Evolutionary conservation across 2,888 invertebrate species (phyloP), one percentile per base, ranked within the genome.

Genomic region (Plagiodera versicolora): DNA sequence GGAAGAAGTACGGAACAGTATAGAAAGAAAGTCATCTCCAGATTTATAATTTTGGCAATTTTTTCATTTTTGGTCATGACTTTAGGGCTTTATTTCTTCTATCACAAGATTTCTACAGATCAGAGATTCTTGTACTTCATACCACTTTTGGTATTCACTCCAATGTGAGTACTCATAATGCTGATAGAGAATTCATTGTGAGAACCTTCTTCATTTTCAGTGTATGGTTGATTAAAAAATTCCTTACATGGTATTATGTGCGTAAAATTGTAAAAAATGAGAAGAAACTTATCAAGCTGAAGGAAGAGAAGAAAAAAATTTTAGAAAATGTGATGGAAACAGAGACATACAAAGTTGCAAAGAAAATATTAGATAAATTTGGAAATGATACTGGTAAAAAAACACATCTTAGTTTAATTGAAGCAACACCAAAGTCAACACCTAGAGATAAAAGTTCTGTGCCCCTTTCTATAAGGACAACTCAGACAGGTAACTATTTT

Each of bases 321-420:
- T 82, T 99, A 58, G 96, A 98, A 75, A 91, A 94, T 76, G 97
- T 99, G 30, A 97, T 94, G 89, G 97, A 98, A 76, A 98, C 90
- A 35, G 98, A 98, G 81, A 98, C 96, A 0, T 99, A 97, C 78
- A 98, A 98, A 83, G 92, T 87, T 51, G 95, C 95, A 4, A 93
- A 91, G 79, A 89, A 90, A 77, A 92, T 96, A 69, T 81, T 96
- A 59, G 90, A 94, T 79, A 92, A 91, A 77, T 95, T 89, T 82
- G 95, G 89, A 62, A 88, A 89, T 18, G 86, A 87, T 24, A 35
- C 53, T 2, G 14, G 24, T 17, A 53, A 44, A 67, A 71, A 67
- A 66, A 63, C 64, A 45, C 35, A 58, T 51, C 53, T 63, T 60
- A 50, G 61, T 19, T 57, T 68, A 9, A 56, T 60, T 17, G 58